These are phyloP conservation scores for Paracanthobrama guichenoti DNA, from an alignment of 2,113 vertebrate genomes.

Conservation along the genomic window DNA sequence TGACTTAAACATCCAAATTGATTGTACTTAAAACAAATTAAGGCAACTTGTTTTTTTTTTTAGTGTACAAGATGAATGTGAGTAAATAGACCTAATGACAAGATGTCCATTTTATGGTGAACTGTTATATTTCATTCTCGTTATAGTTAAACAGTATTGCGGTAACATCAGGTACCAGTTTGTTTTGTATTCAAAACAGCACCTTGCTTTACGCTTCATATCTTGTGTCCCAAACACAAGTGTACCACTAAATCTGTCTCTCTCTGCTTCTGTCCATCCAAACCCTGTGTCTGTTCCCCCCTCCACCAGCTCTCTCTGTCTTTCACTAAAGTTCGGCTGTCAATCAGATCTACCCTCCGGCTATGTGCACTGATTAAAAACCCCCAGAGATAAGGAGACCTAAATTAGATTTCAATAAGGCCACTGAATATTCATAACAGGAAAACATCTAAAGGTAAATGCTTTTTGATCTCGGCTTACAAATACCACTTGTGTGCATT, in stretches of 20 bases:
- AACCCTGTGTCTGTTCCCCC: conserved; percentile 15
- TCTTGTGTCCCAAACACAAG: conserved; percentile 30
- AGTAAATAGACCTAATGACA: background rate
- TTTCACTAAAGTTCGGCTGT: conserved; percentile 87
- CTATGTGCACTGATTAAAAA: conserved; percentile 97
- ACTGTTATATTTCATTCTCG: background rate
- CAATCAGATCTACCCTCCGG: conserved; percentile 92
- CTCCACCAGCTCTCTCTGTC: conserved; percentile 60
- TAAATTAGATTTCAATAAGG: conserved; percentile 99
- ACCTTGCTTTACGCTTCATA: background rate
- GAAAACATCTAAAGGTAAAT: conserved; percentile 94
- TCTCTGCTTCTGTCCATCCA: conserved; percentile 13
- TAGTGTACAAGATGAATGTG: background rate
- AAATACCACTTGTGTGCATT: conserved; percentile 83
- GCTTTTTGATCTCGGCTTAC: conserved; percentile 81
- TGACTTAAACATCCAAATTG: too few species aligned
- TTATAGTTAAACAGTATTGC: background rate
- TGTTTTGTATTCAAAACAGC: conserved; percentile 43
- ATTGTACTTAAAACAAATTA: too few species aligned
- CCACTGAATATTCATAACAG: conserved; percentile 96
- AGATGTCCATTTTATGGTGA: background rate
- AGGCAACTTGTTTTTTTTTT: too few species aligned
- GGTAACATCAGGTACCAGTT: background rate
- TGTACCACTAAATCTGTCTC: conserved; percentile 59
- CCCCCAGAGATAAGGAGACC: conserved; percentile 93